These are phyloP conservation scores for Apis florea DNA, from an alignment of 1,140 invertebrate species.

Conservation along the genomic window DNA sequence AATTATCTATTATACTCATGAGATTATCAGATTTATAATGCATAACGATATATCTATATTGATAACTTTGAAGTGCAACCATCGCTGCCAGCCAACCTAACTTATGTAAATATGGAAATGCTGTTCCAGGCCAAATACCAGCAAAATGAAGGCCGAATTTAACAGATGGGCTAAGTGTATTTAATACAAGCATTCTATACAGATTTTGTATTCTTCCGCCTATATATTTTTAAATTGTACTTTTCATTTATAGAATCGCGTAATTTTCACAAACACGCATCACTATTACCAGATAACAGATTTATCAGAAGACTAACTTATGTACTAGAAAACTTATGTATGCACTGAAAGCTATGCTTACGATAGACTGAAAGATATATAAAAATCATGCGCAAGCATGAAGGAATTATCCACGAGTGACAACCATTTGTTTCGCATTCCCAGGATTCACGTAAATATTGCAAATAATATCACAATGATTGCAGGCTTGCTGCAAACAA, in stretches of 20 bases:
- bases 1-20: slow-evolving; percentile 12
- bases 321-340: not conserved
- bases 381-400: not conserved
- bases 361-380: not conserved
- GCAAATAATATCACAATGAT: slow-evolving; percentile 11
- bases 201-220: too few relatives aligned
- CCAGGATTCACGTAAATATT: not conserved
- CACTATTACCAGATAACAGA: too few relatives aligned
- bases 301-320: rapidly evolving
- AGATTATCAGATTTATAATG: slow-evolving; percentile 8
- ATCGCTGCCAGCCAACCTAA: slow-evolving; percentile 9
- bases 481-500: not conserved
- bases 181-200: not conserved
- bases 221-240: too few relatives aligned
- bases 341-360: rapidly evolving
- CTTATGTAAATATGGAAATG: slow-evolving; percentile 13
- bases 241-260: not conserved
- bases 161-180: slow-evolving; percentile 19
- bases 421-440: not conserved
- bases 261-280: not conserved
- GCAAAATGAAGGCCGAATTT: slow-evolving; percentile 41
- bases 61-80: slow-evolving; percentile 10
- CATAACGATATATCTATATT: slow-evolving; percentile 39
- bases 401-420: too few relatives aligned
- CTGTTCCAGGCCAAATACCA: slow-evolving; percentile 37